Evolutionary conservation across 1,140 invertebrate species (phyloP).

Genomic region (Hylaeus anthracinus): DNA sequence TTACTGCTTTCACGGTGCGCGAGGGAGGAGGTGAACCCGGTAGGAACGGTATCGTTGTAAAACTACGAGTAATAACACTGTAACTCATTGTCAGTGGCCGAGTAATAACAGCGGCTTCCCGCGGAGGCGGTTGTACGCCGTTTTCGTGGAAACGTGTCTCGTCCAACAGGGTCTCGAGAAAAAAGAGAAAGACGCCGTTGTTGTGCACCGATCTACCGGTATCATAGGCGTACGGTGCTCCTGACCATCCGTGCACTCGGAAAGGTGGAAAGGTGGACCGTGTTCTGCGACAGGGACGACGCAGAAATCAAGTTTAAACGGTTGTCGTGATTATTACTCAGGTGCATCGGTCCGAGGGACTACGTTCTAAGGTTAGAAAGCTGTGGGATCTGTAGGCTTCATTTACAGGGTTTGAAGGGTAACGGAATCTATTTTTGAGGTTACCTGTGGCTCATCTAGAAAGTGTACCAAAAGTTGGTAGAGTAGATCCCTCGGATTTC

Average conservation of each 20-base stretch:
- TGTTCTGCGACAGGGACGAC: too few relatives aligned
- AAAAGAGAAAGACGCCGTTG: constrained; percentile 12
- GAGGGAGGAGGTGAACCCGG: constrained; percentile 28
- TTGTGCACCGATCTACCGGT: constrained; percentile 7
- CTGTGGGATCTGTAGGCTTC: too few relatives aligned
- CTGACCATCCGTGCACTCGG: neutral
- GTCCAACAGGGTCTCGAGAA: neutral
- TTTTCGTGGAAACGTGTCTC: constrained; percentile 53
- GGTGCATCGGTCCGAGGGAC: too few relatives aligned
- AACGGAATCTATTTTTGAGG: too few relatives aligned
- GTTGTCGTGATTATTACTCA: too few relatives aligned
- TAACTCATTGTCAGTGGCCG: constrained; percentile 61
- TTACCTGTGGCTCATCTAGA: too few relatives aligned
- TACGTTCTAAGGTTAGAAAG: too few relatives aligned
- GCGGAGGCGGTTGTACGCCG: constrained; percentile 46
- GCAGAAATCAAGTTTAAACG: too few relatives aligned
- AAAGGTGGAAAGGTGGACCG: neutral
- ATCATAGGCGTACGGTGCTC: neutral
- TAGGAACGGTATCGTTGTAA: constrained; percentile 55
- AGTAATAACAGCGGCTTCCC: constrained; percentile 53
- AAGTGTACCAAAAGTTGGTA: too few relatives aligned
- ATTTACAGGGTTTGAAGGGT: too few relatives aligned
- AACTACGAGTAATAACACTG: constrained; percentile 63
- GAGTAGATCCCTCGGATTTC: too few relatives aligned
- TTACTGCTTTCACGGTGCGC: constrained; percentile 10